Evolutionary conservation across 1,140 invertebrate species (phyloP).

Genomic region (Heliconius congener): DNA sequence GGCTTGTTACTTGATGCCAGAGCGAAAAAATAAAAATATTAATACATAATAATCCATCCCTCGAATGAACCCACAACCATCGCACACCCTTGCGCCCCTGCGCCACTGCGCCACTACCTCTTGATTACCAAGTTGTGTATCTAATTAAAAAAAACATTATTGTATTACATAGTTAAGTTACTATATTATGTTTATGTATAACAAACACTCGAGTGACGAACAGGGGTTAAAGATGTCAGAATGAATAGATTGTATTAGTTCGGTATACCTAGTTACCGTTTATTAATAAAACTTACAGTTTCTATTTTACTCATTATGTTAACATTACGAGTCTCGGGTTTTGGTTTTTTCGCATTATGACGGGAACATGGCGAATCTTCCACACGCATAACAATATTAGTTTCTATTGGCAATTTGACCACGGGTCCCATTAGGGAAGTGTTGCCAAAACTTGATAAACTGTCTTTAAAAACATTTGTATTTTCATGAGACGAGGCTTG

Average conservation of each 20-base stretch:
- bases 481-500: slow-evolving; percentile 23
- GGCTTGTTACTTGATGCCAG: too few species aligned
- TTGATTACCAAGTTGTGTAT: too few species aligned
- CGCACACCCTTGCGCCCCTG: too few species aligned
- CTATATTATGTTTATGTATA: neutral
- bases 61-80: too few species aligned
- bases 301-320: slow-evolving; percentile 54
- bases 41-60: too few species aligned
- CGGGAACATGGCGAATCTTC: slow-evolving; percentile 40
- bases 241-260: neutral
- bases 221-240: neutral
- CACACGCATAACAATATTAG: slow-evolving; percentile 64
- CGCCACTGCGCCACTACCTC: too few species aligned
- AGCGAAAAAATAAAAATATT: too few species aligned
- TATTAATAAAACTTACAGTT: slow-evolving; percentile 41
- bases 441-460: slow-evolving; percentile 40
- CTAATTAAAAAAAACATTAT: too few species aligned
- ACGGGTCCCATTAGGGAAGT: slow-evolving; percentile 53
- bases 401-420: slow-evolving; percentile 57
- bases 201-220: neutral
- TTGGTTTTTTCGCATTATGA: slow-evolving; percentile 34
- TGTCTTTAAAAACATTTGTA: slow-evolving; percentile 27
- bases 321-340: slow-evolving; percentile 34
- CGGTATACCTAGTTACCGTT: neutral
- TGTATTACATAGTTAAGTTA: neutral